These are phyloP conservation scores for Lissonota sp. DNA, from an alignment of 2,888 invertebrate genomes.

Conservation along the genomic window DNA sequence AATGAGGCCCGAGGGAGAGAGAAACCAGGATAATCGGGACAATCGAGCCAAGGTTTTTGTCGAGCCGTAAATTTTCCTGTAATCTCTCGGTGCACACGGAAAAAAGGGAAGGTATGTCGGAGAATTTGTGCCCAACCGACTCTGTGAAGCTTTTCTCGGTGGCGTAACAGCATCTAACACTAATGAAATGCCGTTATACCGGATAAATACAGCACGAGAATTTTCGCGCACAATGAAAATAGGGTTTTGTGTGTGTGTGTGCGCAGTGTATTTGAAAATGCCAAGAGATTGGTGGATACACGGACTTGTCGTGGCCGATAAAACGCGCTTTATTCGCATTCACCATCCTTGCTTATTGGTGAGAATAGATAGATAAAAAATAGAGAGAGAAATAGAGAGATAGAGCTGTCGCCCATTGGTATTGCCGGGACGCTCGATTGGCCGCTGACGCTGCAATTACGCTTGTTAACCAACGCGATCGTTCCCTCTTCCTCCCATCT, in stretches of 20 bases:
- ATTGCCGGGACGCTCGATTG: slow-evolving; percentile 61
- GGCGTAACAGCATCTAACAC: background rate
- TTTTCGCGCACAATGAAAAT: slow-evolving; percentile 11
- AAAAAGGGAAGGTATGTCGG: background rate
- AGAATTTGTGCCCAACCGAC: slow-evolving; percentile 19
- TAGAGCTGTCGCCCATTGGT: slow-evolving; percentile 51
- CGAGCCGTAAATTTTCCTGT: too few species aligned
- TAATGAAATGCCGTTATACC: slow-evolving; percentile 22
- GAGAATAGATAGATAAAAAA: slow-evolving; percentile 8
- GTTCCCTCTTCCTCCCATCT: slow-evolving; percentile 45
- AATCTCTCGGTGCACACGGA: slow-evolving; percentile 13
- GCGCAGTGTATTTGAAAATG: slow-evolving; percentile 31
- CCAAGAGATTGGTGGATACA: slow-evolving; percentile 46
- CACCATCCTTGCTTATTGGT: slow-evolving; percentile 21
- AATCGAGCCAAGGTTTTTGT: too few species aligned
- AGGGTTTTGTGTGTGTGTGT: background rate
- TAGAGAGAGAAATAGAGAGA: slow-evolving; percentile 12
- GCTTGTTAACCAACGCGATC: slow-evolving; percentile 62
- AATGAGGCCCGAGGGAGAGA: too few species aligned
- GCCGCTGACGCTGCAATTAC: slow-evolving; percentile 65
- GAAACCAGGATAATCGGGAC: too few species aligned
- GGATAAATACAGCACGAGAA: slow-evolving; percentile 17
- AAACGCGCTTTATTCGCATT: slow-evolving; percentile 60
- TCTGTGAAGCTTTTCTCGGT: slow-evolving; percentile 10
- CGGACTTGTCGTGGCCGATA: slow-evolving; percentile 59